These are phyloP conservation scores for Rhagonycha fulva DNA, from an alignment of 2,888 invertebrate species.

Conservation along the genomic window DNA sequence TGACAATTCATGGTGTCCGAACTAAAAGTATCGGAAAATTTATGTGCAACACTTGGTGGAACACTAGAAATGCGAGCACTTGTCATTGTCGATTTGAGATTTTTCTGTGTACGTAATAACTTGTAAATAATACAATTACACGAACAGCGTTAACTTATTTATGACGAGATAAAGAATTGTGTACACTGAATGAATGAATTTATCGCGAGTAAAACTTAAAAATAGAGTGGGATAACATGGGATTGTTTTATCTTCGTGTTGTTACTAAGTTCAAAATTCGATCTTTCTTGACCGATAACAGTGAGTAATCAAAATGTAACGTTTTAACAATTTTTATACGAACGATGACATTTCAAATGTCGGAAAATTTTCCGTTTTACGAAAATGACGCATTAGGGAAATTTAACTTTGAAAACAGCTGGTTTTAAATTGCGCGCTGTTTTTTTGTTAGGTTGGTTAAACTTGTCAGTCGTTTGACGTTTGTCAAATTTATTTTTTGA, in stretches of 20 bases:
- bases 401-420: neutral
- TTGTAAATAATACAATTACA: neutral
- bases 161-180: neutral
- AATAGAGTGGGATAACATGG: neutral
- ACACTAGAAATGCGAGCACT: neutral
- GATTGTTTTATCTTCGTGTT: neutral
- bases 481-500: neutral
- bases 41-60: neutral
- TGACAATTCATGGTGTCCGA: constrained; percentile 19
- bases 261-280: neutral
- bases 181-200: neutral
- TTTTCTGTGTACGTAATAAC: neutral
- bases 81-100: neutral
- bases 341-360: neutral
- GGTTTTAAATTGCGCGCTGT: neutral
- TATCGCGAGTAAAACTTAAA: neutral
- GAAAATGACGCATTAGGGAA: neutral
- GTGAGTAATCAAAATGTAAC: neutral
- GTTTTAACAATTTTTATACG: neutral
- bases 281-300: neutral
- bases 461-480: neutral
- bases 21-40: neutral
- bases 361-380: neutral
- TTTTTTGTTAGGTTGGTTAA: neutral
- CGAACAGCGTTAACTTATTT: neutral